These are phyloP conservation scores for Stichodactyla helianthus DNA, from an alignment of 64 coral and sea anemone species.

Conservation along the genomic window DNA sequence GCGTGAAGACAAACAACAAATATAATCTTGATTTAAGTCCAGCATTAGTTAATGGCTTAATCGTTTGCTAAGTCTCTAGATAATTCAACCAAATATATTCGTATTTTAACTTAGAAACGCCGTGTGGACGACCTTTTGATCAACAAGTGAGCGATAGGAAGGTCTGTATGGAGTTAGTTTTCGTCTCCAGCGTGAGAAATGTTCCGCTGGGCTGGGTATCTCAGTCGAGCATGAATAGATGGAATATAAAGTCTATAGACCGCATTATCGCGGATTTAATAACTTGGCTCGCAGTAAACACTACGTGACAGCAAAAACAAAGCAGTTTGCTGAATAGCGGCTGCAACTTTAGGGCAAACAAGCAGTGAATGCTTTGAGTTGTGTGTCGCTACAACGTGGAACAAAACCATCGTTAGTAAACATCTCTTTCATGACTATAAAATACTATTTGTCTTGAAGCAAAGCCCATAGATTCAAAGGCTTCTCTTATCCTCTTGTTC, in stretches of 20 bases:
- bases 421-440: too few relatives aligned
- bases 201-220: neutral
- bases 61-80: neutral
- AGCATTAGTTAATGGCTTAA: too few relatives aligned
- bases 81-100: neutral
- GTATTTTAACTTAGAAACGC: neutral
- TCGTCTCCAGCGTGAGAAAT: neutral
- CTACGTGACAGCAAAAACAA: neutral
- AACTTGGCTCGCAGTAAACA: neutral
- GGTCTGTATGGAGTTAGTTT: neutral
- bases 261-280: neutral
- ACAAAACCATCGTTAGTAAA: too few relatives aligned
- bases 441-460: too few relatives aligned
- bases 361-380: neutral
- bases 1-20: neutral
- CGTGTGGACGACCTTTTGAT: neutral
- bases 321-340: neutral
- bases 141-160: neutral
- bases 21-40: neutral
- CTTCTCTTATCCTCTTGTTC: too few relatives aligned
- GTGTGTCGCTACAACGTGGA: neutral
- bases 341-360: neutral
- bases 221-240: neutral
- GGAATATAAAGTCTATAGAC: neutral
- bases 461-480: too few relatives aligned